Evolutionary conservation across 37 sponge, comb jelly and placozoan species (phyloP).

Genomic region (Cliona cf. orientalis): DNA sequence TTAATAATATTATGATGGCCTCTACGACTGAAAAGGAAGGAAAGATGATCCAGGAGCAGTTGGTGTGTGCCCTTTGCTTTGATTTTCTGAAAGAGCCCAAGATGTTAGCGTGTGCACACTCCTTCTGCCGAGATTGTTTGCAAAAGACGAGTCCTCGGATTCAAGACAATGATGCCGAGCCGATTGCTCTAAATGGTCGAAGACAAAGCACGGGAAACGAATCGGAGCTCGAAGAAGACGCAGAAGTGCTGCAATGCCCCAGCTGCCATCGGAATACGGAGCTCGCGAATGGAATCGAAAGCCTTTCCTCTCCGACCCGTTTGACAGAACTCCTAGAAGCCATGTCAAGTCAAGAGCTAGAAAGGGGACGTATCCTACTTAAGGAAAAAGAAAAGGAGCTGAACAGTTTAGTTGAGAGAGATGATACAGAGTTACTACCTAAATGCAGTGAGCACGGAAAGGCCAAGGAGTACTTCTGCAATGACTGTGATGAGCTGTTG

Average conservation of each 20-base stretch:
- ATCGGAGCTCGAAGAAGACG: neutral
- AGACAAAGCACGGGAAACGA: neutral
- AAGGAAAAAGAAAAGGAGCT: neutral
- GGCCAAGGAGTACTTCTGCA: conserved; percentile 27
- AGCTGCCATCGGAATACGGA: conserved; percentile 2
- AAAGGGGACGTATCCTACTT: neutral
- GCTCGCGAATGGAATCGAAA: neutral
- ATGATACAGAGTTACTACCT: neutral
- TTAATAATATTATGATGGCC: neutral
- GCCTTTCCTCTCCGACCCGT: neutral
- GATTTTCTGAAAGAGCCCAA: conserved; percentile 26
- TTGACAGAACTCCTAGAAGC: conserved; percentile 4
- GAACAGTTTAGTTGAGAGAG: neutral
- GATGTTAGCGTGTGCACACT: conserved; percentile 27
- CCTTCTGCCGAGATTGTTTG: conserved; percentile 35
- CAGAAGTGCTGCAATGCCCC: conserved; percentile 1
- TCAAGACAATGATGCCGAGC: too few species aligned
- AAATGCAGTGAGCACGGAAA: conserved; percentile 10
- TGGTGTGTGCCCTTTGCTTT: conserved; percentile 26
- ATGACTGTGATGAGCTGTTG: conserved; percentile 2
- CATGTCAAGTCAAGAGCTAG: conserved; percentile 2
- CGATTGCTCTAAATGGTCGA: neutral
- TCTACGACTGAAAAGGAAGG: neutral
- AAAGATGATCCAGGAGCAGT: conserved; percentile 1
- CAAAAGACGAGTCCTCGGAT: neutral